phyloP scores from a whole-genome alignment of 2,888 invertebrate species.

The Tridacna crocea region DNA sequence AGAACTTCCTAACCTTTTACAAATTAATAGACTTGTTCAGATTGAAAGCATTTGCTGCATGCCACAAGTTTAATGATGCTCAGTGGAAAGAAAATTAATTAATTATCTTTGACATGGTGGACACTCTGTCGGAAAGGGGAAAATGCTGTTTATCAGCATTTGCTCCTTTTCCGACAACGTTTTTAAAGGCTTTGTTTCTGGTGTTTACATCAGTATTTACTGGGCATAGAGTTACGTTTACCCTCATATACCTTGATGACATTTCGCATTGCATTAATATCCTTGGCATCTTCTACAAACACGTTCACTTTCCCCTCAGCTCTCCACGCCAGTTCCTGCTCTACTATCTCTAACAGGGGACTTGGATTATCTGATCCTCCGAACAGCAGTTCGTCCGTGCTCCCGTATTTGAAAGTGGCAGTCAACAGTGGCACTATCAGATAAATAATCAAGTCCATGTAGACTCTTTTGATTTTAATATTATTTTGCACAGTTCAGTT shows the following conservation, averaged over 20 bases:
- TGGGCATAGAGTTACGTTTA: too few relatives aligned
- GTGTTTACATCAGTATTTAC: too few relatives aligned
- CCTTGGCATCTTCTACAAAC: slow-evolving; percentile 61
- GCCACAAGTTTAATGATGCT: too few relatives aligned
- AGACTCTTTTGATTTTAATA: background rate
- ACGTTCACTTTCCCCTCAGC: slow-evolving; percentile 67
- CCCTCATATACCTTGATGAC: slow-evolving; percentile 44
- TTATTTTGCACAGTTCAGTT: background rate
- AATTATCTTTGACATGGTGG: too few relatives aligned
- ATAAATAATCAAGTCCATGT: background rate
- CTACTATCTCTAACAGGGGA: slow-evolving; percentile 69
- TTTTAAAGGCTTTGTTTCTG: too few relatives aligned
- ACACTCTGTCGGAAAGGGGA: too few relatives aligned
- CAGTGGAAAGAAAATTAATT: too few relatives aligned
- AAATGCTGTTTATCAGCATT: too few relatives aligned
- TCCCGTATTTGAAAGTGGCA: slow-evolving; percentile 59
- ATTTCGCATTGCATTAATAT: slow-evolving; percentile 49
- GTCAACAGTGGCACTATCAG: slow-evolving; percentile 63
- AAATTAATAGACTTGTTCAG: too few relatives aligned
- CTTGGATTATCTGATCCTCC: slow-evolving; percentile 69
- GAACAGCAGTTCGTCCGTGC: slow-evolving; percentile 65
- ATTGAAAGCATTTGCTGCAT: too few relatives aligned
- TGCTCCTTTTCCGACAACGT: too few relatives aligned
- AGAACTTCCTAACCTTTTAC: too few relatives aligned
- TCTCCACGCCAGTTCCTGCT: slow-evolving; percentile 68